These are phyloP conservation scores for Pseudomyrmex gracilis DNA, from an alignment of 1,140 invertebrate species.

Conservation along the genomic window DNA sequence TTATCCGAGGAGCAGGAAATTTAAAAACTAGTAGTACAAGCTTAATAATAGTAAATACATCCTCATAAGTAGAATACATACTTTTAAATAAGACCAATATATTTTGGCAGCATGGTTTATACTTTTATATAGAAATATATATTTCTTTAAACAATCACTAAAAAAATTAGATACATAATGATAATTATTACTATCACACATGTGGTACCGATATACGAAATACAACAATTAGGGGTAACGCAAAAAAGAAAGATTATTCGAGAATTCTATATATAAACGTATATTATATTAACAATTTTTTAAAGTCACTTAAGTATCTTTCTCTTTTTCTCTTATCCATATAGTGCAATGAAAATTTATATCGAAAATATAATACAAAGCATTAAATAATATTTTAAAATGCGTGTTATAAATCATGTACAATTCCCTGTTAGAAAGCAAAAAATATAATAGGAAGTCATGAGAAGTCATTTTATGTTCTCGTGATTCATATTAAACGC, in stretches of 20 bases:
- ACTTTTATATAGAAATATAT: too few species aligned
- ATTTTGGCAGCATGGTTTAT: too few species aligned
- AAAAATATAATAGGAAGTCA: slow-evolving; percentile 23
- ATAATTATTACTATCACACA: too few species aligned
- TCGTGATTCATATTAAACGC: not conserved
- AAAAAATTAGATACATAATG: not conserved
- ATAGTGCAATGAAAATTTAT: slow-evolving; percentile 4
- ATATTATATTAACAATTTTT: slow-evolving; percentile 32
- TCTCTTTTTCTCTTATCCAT: not conserved
- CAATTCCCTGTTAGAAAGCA: not conserved
- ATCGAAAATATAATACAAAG: not conserved
- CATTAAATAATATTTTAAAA: slow-evolving; percentile 3
- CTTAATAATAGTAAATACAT: too few species aligned
- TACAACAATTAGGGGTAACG: not conserved
- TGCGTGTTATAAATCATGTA: too few species aligned
- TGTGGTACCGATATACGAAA: too few species aligned
- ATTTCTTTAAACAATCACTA: too few species aligned
- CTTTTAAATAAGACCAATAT: too few species aligned
- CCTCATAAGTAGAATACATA: too few species aligned
- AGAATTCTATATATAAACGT: slow-evolving; percentile 22
- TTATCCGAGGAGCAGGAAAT: too few species aligned
- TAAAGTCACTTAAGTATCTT: slow-evolving; percentile 14
- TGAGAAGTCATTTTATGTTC: not conserved
- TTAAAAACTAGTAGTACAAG: too few species aligned
- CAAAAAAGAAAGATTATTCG: slow-evolving; percentile 12